Evolutionary conservation across 2,797 vertebrate species (phyloP).

Genomic region (Schizopygopsis pylzovi): DNA sequence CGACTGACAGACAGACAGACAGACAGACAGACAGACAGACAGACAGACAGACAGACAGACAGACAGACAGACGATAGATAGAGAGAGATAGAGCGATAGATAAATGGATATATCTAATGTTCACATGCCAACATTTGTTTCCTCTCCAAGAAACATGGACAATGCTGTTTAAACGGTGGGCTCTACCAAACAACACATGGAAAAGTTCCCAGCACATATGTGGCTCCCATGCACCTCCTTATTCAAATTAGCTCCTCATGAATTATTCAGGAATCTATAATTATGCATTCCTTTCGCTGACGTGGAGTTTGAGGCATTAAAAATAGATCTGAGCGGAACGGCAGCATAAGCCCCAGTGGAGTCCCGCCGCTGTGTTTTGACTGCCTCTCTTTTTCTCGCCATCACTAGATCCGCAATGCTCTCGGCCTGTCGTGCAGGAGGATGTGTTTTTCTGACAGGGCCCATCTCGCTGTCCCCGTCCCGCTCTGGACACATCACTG

Average conservation of each 20-base stretch:
- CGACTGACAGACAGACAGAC: too few species aligned
- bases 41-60: not conserved
- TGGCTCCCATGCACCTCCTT: slow-evolving; percentile 38
- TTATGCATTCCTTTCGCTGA: slow-evolving; percentile 64
- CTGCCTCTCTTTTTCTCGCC: slow-evolving; percentile 40
- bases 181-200: not conserved
- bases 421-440: slow-evolving; percentile 10
- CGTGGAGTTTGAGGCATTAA: slow-evolving; percentile 60
- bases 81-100: not conserved
- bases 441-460: slow-evolving; percentile 39
- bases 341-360: slow-evolving; percentile 36
- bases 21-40: too few species aligned
- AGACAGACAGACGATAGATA: not conserved
- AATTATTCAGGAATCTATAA: slow-evolving; percentile 62
- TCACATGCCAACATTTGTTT: too few species aligned
- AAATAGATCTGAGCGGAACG: slow-evolving; percentile 62
- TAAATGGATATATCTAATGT: not conserved
- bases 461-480: slow-evolving; percentile 1
- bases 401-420: slow-evolving; percentile 23
- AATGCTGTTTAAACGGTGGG: not conserved
- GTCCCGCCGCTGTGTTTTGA: slow-evolving; percentile 54
- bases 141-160: too few species aligned
- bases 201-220: slow-evolving; percentile 28
- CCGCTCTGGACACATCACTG: not conserved
- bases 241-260: slow-evolving; percentile 53